phyloP scores from a whole-genome alignment of 2,113 vertebrate genomes.

The Empidonax traillii region DNA sequence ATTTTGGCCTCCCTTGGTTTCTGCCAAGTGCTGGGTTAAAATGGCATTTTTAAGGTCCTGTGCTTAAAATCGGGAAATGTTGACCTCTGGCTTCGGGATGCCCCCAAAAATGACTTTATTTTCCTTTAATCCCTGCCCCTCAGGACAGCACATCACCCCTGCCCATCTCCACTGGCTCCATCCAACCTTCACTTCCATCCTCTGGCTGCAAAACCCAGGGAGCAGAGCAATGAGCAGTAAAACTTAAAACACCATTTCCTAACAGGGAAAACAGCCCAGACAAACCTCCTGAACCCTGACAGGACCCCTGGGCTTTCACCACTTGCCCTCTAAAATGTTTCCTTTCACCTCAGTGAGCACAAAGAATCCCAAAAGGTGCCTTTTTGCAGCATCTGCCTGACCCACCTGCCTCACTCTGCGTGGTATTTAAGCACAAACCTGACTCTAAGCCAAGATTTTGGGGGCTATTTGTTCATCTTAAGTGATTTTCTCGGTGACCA shows the following conservation, averaged over 20 bases:
- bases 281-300: not conserved
- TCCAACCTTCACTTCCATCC: not conserved
- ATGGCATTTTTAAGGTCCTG: not conserved
- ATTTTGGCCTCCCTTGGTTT: not conserved
- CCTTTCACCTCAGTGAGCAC: not conserved
- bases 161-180: not conserved
- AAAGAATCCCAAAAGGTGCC: not conserved
- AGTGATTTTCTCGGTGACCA: not conserved
- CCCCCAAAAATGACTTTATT: too few relatives aligned
- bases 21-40: not conserved
- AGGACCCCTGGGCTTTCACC: not conserved
- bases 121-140: too few relatives aligned
- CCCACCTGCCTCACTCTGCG: not conserved
- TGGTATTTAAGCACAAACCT: not conserved
- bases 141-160: not conserved
- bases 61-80: not conserved
- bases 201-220: not conserved
- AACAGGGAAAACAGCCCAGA: not conserved
- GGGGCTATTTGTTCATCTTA: not conserved
- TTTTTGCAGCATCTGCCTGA: not conserved
- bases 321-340: not conserved
- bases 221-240: not conserved
- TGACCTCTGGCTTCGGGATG: accelerated
- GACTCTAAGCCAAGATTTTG: not conserved
- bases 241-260: not conserved